phyloP scores from a whole-genome alignment of 2,888 invertebrate genomes.

The Liposcelis brunnea region DNA sequence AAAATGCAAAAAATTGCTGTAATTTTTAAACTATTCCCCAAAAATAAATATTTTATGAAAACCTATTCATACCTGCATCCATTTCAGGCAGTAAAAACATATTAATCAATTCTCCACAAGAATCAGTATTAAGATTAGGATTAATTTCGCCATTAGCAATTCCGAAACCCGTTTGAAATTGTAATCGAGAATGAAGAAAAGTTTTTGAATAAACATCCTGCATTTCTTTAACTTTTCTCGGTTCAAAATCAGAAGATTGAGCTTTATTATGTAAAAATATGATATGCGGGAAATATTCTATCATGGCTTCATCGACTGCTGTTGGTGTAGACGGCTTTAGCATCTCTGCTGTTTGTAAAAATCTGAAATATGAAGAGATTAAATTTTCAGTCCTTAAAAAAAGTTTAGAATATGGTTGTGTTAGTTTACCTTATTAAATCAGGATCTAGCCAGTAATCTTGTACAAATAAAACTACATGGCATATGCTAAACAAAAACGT shows the following conservation, averaged over 20 bases:
- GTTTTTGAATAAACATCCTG: constrained; percentile 35
- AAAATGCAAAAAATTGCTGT: constrained; percentile 24
- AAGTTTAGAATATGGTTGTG: background rate
- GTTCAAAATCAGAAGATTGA: constrained; percentile 52
- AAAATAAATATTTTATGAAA: constrained; percentile 9
- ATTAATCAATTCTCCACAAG: constrained; percentile 45
- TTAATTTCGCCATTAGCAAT: constrained; percentile 32
- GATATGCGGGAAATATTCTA: constrained; percentile 67
- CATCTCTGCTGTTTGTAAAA: constrained; percentile 72
- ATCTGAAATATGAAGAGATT: too few relatives aligned
- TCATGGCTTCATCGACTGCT: constrained; percentile 41
- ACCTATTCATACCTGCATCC: constrained; percentile 24
- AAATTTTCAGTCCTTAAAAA: too few relatives aligned
- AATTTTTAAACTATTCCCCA: background rate
- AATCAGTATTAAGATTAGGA: constrained; percentile 33
- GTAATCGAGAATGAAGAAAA: constrained; percentile 46
- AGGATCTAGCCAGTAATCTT: constrained; percentile 78
- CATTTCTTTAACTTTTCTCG: constrained; percentile 37
- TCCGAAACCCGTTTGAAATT: constrained; percentile 48
- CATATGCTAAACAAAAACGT: constrained; percentile 78
- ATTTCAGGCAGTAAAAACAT: constrained; percentile 50
- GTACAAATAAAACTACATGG: constrained; percentile 71
- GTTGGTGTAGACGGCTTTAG: constrained; percentile 58
- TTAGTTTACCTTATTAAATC: constrained; percentile 56
- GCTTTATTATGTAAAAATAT: constrained; percentile 70